Evolutionary conservation across 2,888 invertebrate genomes (phyloP), one percentile per base, ranked within the genome.

Genomic region (Lasioglossum figueresi): DNA sequence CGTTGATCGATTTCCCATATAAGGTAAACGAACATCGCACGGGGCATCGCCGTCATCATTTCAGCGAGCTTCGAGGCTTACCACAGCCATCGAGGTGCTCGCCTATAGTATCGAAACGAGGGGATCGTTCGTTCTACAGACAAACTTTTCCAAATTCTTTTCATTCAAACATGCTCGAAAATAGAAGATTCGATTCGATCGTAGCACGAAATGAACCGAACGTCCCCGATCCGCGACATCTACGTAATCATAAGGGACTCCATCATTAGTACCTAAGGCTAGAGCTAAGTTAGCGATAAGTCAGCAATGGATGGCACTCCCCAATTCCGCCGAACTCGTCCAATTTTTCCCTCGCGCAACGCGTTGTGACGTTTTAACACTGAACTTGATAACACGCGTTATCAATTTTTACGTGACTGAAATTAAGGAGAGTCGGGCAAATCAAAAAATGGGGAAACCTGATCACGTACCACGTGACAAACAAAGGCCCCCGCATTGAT

Each of bases 281-380:
- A 90, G 84, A 87, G 83, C 87, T 92, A 92, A 91, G 92, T 90
- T 92, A 92, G 88, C 85, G 72, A 89, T 93, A 93, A 93, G 93
- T 91, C 92, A 92, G 90, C 91, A 90, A 91, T 88, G 91, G 91
- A 92, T 89, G 89, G 87, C 81, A 85, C 80, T 87, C 87, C 89
- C 89, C 91, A 90, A 91, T 89, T 92, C 90, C 89, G 88, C 84
- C 85, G 83, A 88, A 83, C 80, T 85, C 84, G 88, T 88, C 83
- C 88, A 79, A 75, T 66, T 31, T 52, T 52, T n/a, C 2, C n/a
- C 52, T 3, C 52, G 10, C n/a, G 52, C 43, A 14, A 14, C 43
- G 52, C 34, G 8, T 5, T 14, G 14, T 3, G 59, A n/a, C n/a
- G n/a, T n/a, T n/a, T n/a, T n/a, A n/a, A n/a, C n/a, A n/a, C n/a